phyloP scores from a whole-genome alignment of 92 coral and sea anemone genomes.

The Montipora capitata region DNA sequence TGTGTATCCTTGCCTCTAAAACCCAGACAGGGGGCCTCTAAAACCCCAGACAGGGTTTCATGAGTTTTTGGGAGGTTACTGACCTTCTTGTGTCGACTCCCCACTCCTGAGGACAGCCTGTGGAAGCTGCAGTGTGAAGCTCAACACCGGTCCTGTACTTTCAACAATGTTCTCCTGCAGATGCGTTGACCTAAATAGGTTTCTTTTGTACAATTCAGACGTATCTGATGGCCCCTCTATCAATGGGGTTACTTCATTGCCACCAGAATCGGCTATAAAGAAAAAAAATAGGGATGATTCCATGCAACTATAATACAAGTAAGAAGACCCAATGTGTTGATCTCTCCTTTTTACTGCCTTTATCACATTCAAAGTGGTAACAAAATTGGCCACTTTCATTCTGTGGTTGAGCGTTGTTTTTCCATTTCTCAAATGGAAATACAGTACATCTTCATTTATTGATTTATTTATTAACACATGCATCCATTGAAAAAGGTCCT shows the following conservation, averaged over 20 bases:
- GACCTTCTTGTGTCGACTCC: conserved; percentile 42
- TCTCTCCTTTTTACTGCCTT: no score
- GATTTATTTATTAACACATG: no score
- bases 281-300: neutral
- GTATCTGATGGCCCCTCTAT: conserved; percentile 93
- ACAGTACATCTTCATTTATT: no score
- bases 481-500: no score
- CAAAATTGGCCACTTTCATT: no score
- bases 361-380: no score
- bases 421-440: no score
- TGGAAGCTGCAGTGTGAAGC: conserved; percentile 84
- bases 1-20: no score
- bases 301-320: neutral
- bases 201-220: conserved; percentile 75
- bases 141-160: conserved; percentile 77
- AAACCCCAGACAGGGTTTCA: no score
- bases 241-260: conserved; percentile 72
- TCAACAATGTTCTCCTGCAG: conserved; percentile 78
- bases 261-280: conserved; percentile 12
- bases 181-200: conserved; percentile 67
- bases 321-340: neutral
- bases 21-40: no score
- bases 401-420: no score
- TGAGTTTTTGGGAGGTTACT: neutral
- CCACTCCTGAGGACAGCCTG: conserved; percentile 40